Conservation (phyloP, 2,113 vertebrate genomes). For the Etheostoma cragini region DNA sequence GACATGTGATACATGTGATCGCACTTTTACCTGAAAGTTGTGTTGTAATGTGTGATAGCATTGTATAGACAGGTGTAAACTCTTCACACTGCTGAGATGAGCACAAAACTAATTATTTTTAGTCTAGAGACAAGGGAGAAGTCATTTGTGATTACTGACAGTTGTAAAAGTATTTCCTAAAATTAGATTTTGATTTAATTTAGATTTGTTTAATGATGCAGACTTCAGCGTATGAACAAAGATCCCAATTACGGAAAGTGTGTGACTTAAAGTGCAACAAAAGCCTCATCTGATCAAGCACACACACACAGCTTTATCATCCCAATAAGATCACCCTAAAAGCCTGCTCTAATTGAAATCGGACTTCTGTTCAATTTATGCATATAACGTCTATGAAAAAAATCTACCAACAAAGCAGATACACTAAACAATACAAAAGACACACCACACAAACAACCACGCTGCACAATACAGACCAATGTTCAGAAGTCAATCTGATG, state of each 20-base stretch:
- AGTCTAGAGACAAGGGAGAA: neutral
- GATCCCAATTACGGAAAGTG: slow-evolving; percentile 42
- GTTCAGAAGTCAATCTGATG: neutral
- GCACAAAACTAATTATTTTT: neutral
- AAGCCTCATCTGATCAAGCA: slow-evolving; percentile 2
- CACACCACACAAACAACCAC: neutral
- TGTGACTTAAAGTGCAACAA: slow-evolving; percentile 38
- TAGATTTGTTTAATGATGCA: slow-evolving; percentile 23
- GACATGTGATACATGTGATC: neutral
- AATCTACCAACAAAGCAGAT: neutral
- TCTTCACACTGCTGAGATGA: neutral
- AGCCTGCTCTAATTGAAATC: slow-evolving; percentile 28
- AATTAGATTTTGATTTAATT: slow-evolving; percentile 31
- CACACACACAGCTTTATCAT: neutral
- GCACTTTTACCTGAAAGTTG: neutral
- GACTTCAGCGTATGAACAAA: slow-evolving; percentile 30
- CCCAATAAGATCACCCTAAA: slow-evolving; percentile 21
- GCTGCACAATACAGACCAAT: neutral
- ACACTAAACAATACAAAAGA: neutral
- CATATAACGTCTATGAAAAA: neutral
- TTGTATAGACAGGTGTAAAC: neutral
- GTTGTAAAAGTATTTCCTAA: slow-evolving; percentile 23
- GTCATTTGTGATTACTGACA: slow-evolving; percentile 30
- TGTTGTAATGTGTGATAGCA: neutral
- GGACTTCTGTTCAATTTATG: neutral